Evolutionary conservation across 2,113 vertebrate species (phyloP).

Genomic region (Pyxicephalus adspersus): DNA sequence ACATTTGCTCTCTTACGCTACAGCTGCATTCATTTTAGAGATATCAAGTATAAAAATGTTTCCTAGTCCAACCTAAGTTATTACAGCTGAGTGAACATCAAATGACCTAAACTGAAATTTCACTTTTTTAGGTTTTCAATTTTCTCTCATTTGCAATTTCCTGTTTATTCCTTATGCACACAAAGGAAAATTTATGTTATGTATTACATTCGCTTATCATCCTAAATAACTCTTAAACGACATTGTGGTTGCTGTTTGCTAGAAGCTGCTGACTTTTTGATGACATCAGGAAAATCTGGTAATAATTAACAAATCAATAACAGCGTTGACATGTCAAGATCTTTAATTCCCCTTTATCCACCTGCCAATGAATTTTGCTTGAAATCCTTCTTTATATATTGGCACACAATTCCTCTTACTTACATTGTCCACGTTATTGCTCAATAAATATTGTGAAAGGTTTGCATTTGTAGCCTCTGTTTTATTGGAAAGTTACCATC

Average conservation of each 20-base stretch:
- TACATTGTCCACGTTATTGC: slow-evolving; percentile 28
- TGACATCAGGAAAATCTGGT: slow-evolving; percentile 8
- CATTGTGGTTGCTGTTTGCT: background rate
- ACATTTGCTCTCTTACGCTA: too few relatives aligned
- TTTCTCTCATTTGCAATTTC: too few relatives aligned
- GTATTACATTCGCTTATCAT: too few relatives aligned
- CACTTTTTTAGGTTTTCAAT: too few relatives aligned
- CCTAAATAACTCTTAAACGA: background rate
- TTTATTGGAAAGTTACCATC: slow-evolving; percentile 29
- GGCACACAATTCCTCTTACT: slow-evolving; percentile 7
- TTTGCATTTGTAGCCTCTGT: slow-evolving; percentile 8
- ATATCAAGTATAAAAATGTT: too few relatives aligned
- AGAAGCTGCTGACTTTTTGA: background rate
- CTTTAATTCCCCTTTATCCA: slow-evolving; percentile 33
- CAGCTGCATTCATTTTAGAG: too few relatives aligned
- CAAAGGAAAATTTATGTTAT: too few relatives aligned
- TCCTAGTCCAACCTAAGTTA: too few relatives aligned
- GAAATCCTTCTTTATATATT: slow-evolving; percentile 15
- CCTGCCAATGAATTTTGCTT: slow-evolving; percentile 15
- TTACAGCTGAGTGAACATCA: too few relatives aligned
- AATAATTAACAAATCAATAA: slow-evolving; percentile 36
- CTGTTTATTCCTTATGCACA: too few relatives aligned
- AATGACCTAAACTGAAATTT: too few relatives aligned
- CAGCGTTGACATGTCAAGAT: background rate
- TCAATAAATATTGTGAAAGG: slow-evolving; percentile 41